These are phyloP conservation scores for Novumbra hubbsi DNA, from an alignment of 2,797 vertebrate species.

Conservation along the genomic window DNA sequence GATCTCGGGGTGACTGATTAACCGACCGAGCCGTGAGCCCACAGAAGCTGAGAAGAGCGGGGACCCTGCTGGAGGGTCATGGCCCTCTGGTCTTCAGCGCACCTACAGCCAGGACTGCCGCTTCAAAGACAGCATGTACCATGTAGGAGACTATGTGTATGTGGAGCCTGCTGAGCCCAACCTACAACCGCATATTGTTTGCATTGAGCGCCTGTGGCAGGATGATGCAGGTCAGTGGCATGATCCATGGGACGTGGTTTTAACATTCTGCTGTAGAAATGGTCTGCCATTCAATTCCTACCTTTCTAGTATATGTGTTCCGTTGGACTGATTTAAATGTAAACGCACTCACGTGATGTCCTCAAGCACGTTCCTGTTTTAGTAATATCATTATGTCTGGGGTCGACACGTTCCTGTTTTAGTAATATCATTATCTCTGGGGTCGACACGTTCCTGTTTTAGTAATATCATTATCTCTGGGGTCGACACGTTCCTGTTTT, in stretches of 20 bases:
- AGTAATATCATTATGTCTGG: not conserved
- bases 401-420: not conserved
- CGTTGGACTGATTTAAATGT: not conserved
- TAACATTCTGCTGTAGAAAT: not conserved
- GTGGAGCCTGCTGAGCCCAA: constrained; percentile 93
- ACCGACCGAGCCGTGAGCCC: constrained; percentile 23
- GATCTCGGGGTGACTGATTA: not conserved
- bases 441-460: too few species aligned
- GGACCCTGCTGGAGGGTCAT: constrained; percentile 81
- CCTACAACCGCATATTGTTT: constrained; percentile 95
- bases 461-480: too few species aligned
- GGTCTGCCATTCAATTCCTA: not conserved
- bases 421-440: too few species aligned
- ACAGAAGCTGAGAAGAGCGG: constrained; percentile 96
- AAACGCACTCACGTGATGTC: not conserved
- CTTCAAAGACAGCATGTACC: constrained; percentile 98
- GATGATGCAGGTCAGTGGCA: constrained; percentile 85
- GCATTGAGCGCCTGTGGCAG: constrained; percentile 96
- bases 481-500: not conserved
- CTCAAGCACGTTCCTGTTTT: not conserved
- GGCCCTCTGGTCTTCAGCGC: constrained; percentile 85
- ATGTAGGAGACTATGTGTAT: constrained; percentile 95
- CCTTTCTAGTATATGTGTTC: not conserved
- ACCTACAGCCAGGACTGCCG: constrained; percentile 98
- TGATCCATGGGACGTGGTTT: not conserved